Base-by-base conservation (phyloP, 2,113 vertebrate species). In the Laticauda colubrina region DNA sequence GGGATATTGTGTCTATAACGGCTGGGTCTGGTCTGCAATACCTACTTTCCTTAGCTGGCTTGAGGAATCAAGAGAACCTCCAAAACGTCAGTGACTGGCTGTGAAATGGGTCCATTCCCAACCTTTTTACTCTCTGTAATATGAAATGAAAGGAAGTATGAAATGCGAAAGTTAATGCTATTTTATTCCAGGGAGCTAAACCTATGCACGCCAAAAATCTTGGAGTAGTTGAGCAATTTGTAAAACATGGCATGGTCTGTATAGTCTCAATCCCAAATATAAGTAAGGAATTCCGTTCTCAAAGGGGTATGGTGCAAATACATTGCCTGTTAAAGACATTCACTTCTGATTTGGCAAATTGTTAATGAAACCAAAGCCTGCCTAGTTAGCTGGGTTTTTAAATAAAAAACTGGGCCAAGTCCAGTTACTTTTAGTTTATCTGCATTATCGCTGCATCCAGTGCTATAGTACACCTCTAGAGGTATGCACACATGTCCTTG, bases 351-450 rank as follows among this genome's bases (percentile, higher is more conserved):
- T 96, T 96, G 95, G 95, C 48, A 87, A 92, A 91, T 95, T 21
- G 5, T 96, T 93, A 89, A 89, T 94, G 93, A 98, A 98, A 98
- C 98, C 97, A 98, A 98, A 98, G 97, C 96, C 97, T 97, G 89
- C 96, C 90, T 95, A 92, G 94, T 96, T 97, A 95, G 95, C 97
- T 81, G 75, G 75, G 87, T 91, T 86, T 96, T 97, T 29, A 45
- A 55, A 90, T 34, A 18, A 95, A 57, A 96, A 97, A 97, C 96
- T 97, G 96, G 96, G 95, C 94, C 93, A 96, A 92, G 92, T 94
- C 92, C 94, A 91, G 96, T 94, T 92, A 96, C 26, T 94, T 94
- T 93, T 94, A 90, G 95, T 93, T 92, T 91, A 55, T 23, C 1
- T 18, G 91, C 45, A 94, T 95, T 94, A 90, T 85, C 87, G 3